These are phyloP conservation scores for Ichneumon xanthorius DNA, from an alignment of 2,888 invertebrate species.

Conservation along the genomic window DNA sequence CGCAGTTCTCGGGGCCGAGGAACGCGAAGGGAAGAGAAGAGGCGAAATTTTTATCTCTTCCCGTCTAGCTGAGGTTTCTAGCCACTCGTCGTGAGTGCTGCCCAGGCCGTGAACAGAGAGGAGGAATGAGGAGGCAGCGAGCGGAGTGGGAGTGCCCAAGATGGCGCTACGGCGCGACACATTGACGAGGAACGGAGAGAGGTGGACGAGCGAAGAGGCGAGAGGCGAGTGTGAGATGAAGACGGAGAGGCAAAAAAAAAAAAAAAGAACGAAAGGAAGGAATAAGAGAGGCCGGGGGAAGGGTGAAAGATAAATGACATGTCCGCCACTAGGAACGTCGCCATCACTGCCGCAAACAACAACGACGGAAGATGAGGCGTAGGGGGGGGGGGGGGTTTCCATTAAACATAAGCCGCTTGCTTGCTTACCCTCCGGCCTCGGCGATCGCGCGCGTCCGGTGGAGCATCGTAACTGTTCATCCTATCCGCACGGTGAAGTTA, in stretches of 20 bases:
- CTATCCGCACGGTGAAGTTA: not conserved
- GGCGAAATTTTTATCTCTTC: not conserved
- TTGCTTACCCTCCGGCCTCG: slow-evolving; percentile 73
- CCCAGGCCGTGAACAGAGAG: slow-evolving; percentile 56
- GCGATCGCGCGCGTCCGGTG: not conserved
- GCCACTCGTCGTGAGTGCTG: slow-evolving; percentile 50
- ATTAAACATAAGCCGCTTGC: slow-evolving; percentile 80
- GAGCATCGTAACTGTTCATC: not conserved
- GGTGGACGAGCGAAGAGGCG: slow-evolving; percentile 69
- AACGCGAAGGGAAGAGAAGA: not conserved
- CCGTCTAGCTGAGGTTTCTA: not conserved
- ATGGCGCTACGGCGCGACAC: slow-evolving; percentile 80
- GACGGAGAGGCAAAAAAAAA: slow-evolving; percentile 72
- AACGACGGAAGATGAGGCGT: slow-evolving; percentile 57
- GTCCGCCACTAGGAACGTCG: slow-evolving; percentile 80
- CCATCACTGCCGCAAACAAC: slow-evolving; percentile 60
- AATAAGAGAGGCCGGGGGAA: slow-evolving; percentile 73
- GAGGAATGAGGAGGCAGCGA: slow-evolving; percentile 48
- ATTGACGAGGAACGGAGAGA: slow-evolving; percentile 59
- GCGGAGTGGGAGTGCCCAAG: slow-evolving; percentile 83
- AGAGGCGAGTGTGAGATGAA: slow-evolving; percentile 55
- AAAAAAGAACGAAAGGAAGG: slow-evolving; percentile 55
- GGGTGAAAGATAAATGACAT: slow-evolving; percentile 84
- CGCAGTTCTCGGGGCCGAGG: too few relatives aligned
- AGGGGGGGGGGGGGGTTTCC: slow-evolving; percentile 70